phyloP scores from a whole-genome alignment of 2,888 invertebrate species.

The Agrotis ipsilon region DNA sequence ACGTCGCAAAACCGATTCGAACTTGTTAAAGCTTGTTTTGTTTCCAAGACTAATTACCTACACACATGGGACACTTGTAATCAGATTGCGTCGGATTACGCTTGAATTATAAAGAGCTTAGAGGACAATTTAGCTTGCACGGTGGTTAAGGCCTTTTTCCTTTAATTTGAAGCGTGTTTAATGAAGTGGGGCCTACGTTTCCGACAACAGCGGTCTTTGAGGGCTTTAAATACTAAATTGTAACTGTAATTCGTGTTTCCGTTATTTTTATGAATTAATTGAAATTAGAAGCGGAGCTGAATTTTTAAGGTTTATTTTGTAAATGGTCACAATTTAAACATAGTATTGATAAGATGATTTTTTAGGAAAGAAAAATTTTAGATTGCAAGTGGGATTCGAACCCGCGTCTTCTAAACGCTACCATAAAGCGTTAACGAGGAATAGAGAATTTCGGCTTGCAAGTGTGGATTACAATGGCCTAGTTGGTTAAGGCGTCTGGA shows the following conservation, averaged over 20 bases:
- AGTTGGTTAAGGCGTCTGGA: too few relatives aligned
- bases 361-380: too few relatives aligned
- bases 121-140: conserved; percentile 46
- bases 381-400: too few relatives aligned
- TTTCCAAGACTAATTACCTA: conserved; percentile 48
- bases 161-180: conserved; percentile 38
- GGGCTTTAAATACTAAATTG: conserved; percentile 46
- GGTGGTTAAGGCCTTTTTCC: conserved; percentile 44
- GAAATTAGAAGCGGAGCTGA: not conserved
- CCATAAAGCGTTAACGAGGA: too few relatives aligned
- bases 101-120: conserved; percentile 53
- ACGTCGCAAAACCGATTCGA: conserved; percentile 24
- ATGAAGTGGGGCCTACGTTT: conserved; percentile 44
- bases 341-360: too few relatives aligned
- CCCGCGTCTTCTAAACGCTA: too few relatives aligned
- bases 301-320: not conserved
- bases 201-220: conserved; percentile 37
- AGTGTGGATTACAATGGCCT: too few relatives aligned
- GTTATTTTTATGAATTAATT: conserved; percentile 9
- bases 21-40: conserved; percentile 31
- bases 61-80: conserved; percentile 44
- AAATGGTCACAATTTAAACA: not conserved
- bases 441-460: too few relatives aligned
- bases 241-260: conserved; percentile 29
- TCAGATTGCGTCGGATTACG: conserved; percentile 57